Evolutionary conservation across 2,888 invertebrate species (phyloP), one percentile per base, ranked within the genome.

Genomic region (Oxyteleia sp.): DNA sequence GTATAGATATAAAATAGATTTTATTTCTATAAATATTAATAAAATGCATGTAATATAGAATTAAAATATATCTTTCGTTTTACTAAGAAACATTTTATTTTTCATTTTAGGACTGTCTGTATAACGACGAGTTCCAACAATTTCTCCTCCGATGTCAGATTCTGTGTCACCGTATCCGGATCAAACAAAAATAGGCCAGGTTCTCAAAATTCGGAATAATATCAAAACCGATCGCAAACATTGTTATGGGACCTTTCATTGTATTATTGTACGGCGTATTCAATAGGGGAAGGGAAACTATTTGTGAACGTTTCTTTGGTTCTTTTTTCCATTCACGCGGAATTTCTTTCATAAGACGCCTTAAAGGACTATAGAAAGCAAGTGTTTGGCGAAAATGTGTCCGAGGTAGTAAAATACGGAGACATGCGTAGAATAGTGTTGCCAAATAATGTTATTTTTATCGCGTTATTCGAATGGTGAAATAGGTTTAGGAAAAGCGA

Each of bases 291-390:
- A 64, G 15, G 47, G 66, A 47, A 45, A 57, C 32, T 55, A 47
- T 75, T 75, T 35, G 55, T 64, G 5, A 57, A n/a, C 47, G 45
- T 63, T 63, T 47, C 43, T 63, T 61, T 61, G 15, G 35, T 20
- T 29, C 55, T 13, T 61, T 13, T 29, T 64, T 55, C 47, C 47
- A 75, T 75, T 64, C 75, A 64, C 8, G 23, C 47, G 41, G 53
- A 53, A 64, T 57, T 75, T 64, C 64, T 75, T 75, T 64, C 61
- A 64, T 4, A 11, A 8, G n/a, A 61, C 18, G 41, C 10, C 11
- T 64, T 29, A 57, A 57, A 75, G 64, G 47, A 55, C 64, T 32
- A 57, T 57, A 75, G 16, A 64, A 64, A 43, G 18, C 20, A 63
- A 61, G 51, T 71, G 38, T 26, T 29, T 61, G 51, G 61, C 51